These are phyloP conservation scores for Erannis defoliaria DNA, from an alignment of 2,888 invertebrate species.

Conservation along the genomic window DNA sequence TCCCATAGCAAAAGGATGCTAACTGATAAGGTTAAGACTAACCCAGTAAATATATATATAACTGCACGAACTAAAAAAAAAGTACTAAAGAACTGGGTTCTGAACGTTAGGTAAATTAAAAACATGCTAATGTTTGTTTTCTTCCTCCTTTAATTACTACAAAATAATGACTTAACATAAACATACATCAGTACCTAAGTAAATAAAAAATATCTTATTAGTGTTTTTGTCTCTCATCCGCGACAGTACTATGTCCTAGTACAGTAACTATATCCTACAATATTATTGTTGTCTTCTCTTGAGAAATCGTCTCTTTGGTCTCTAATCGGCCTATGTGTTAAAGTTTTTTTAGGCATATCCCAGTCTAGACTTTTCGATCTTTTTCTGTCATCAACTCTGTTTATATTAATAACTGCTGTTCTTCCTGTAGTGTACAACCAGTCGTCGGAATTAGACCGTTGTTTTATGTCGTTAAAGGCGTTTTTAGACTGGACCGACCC, in stretches of 20 bases:
- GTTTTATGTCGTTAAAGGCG: slow-evolving; percentile 44
- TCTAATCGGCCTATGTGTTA: slow-evolving; percentile 19
- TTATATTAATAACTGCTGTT: slow-evolving; percentile 52
- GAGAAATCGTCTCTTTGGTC: not conserved
- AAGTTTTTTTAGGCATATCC: slow-evolving; percentile 41
- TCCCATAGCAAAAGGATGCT: no score
- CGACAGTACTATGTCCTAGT: not conserved
- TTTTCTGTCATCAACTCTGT: slow-evolving; percentile 39
- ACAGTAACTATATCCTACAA: slow-evolving; percentile 17
- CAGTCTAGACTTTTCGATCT: slow-evolving; percentile 70
- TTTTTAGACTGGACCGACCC: slow-evolving; percentile 33
- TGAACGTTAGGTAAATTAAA: no score
- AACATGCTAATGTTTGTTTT: not conserved
- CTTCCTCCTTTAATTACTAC: not conserved
- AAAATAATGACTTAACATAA: not conserved
- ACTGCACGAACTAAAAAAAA: no score
- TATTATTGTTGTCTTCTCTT: slow-evolving; percentile 27
- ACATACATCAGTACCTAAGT: no score
- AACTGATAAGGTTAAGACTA: no score
- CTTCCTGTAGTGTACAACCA: slow-evolving; percentile 65
- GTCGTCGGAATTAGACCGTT: slow-evolving; percentile 73
- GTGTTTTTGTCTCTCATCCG: not conserved
- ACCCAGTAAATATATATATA: no score
- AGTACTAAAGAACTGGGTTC: no score
- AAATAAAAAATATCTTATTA: not conserved